Percentiles rank a stretch among this genome's conserved stretches.
Evolutionary conservation across 2,797 vertebrate species (phyloP).

Genomic region (Cynodonichthys magdalenae): DNA sequence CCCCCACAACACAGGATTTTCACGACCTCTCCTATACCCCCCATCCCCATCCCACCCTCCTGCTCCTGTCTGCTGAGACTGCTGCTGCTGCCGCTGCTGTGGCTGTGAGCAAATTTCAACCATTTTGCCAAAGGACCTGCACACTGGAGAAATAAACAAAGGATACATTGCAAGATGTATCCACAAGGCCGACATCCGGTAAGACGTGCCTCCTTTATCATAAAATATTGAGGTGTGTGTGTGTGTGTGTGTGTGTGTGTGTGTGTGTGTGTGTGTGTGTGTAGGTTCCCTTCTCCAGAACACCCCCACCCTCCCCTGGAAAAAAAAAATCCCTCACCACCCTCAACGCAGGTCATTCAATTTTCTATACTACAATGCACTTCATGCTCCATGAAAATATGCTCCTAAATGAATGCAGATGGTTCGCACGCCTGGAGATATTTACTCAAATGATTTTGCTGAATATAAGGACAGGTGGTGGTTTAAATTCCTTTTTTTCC

Average conservation of each 20-base stretch:
- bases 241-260: too few species aligned
- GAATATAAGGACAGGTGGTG: constrained; percentile 52
- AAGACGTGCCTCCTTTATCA: constrained; percentile 72
- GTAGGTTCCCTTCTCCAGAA: constrained; percentile 20
- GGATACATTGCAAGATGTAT: constrained; percentile 85
- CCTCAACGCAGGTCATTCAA: constrained; percentile 34
- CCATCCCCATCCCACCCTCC: constrained; percentile 7
- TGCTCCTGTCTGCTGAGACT: constrained; percentile 50
- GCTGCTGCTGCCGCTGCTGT: constrained; percentile 47
- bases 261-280: too few species aligned
- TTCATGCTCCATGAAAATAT: constrained; percentile 42
- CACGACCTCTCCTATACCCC: constrained; percentile 43
- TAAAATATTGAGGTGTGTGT: constrained; percentile 43
- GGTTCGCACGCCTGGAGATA: constrained; percentile 51
- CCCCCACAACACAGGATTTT: constrained; percentile 57
- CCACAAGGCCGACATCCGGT: constrained; percentile 92
- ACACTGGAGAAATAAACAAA: constrained; percentile 78
- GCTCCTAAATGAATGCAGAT: constrained; percentile 61
- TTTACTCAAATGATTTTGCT: constrained; percentile 57
- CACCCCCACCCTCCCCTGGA: constrained; percentile 25
- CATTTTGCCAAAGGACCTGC: constrained; percentile 69
- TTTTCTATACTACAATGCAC: constrained; percentile 41
- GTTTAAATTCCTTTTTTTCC: constrained; percentile 31
- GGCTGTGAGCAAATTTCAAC: constrained; percentile 63
- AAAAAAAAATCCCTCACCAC: constrained; percentile 16